Conservation (phyloP, 2,888 invertebrate genomes). For the Rhamphomyia laevipes region DNA sequence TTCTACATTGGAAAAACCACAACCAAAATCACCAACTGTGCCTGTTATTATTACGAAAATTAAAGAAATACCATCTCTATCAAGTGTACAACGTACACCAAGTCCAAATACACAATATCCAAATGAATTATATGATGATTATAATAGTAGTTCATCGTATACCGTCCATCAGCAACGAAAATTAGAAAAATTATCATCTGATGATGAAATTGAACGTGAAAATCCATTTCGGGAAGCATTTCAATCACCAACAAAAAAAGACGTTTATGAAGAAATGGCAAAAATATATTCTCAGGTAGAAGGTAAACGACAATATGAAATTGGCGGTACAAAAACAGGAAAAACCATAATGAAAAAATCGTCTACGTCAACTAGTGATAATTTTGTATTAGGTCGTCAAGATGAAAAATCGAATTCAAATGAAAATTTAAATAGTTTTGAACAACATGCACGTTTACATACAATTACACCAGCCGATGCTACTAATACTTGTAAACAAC, state of each 20-base stretch:
- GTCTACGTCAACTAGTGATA: constrained; percentile 18
- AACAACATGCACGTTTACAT: too few relatives aligned
- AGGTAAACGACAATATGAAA: constrained; percentile 1
- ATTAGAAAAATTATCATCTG: constrained; percentile 16
- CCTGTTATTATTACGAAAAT: constrained; percentile 33
- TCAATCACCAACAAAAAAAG: constrained; percentile 17
- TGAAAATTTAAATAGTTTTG: constrained; percentile 22
- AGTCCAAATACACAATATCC: constrained; percentile 17
- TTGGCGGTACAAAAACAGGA: too few relatives aligned
- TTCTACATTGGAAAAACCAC: constrained; percentile 26
- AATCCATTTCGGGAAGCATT: constrained; percentile 36
- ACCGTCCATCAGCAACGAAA: constrained; percentile 10
- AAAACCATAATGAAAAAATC: background rate
- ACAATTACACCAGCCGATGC: too few relatives aligned
- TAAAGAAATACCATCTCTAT: constrained; percentile 22
- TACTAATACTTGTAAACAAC: constrained; percentile 19
- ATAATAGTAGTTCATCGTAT: constrained; percentile 12
- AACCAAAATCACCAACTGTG: constrained; percentile 24
- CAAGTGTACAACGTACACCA: constrained; percentile 6
- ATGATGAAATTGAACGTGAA: constrained; percentile 32
- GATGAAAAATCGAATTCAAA: constrained; percentile 28
- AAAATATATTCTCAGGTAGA: constrained; percentile 28
- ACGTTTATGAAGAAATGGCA: constrained; percentile 33
- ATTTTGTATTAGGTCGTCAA: constrained; percentile 25
- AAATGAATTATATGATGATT: constrained; percentile 6